phyloP scores from a whole-genome alignment of 2,797 vertebrate species.

The Stomatorhinus walkeri region DNA sequence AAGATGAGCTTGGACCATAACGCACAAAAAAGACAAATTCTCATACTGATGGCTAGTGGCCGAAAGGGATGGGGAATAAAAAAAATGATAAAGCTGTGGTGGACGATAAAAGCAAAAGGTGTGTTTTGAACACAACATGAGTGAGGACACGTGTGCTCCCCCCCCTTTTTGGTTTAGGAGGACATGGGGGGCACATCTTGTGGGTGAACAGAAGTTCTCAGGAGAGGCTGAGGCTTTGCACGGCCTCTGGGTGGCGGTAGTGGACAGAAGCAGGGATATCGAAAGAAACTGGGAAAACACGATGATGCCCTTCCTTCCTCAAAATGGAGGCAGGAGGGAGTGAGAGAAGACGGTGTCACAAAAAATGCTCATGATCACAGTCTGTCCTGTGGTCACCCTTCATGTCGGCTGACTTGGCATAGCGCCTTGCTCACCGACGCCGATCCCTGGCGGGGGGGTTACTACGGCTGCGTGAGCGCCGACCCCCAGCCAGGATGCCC shows the following conservation, averaged over 20 bases:
- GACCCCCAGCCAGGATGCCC: conserved; percentile 46
- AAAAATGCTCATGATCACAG: background rate
- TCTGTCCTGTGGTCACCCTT: conserved; percentile 12
- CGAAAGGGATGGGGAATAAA: background rate
- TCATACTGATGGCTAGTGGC: background rate
- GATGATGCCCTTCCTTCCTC: background rate
- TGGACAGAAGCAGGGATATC: background rate
- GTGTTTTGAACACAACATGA: background rate
- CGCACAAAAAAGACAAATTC: background rate
- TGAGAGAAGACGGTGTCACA: background rate
- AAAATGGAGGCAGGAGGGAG: background rate
- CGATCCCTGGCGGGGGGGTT: conserved; percentile 71
- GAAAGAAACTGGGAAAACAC: background rate
- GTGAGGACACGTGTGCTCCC: background rate
- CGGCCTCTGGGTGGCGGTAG: background rate
- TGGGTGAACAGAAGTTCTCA: background rate
- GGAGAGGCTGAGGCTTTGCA: background rate
- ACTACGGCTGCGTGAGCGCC: conserved; percentile 74
- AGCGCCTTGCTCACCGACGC: conserved; percentile 53
- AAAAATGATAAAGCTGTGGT: background rate
- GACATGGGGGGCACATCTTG: background rate
- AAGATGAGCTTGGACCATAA: background rate
- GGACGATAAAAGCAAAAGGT: background rate
- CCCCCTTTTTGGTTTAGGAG: background rate
- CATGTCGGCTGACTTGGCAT: conserved; percentile 8